A percentile compares a stretch with the other conserved stretches of the same genome.
Conservation (phyloP, 2,797 vertebrate genomes). For the Peromyscus aztecus region DNA sequence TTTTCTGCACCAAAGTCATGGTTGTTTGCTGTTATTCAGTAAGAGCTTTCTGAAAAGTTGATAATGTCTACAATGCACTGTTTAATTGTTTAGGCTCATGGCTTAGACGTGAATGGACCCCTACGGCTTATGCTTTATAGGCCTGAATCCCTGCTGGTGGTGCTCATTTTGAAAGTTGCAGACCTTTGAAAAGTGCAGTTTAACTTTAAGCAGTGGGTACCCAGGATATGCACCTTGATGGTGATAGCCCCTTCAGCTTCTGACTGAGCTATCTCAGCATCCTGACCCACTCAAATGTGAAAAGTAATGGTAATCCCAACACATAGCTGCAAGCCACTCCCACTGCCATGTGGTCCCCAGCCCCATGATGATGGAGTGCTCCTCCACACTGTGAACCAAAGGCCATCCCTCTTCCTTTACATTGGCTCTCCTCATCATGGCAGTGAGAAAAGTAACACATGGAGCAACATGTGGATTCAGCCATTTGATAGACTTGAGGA, state of each 20-base stretch:
- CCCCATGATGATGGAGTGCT: neutral
- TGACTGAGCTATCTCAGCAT: neutral
- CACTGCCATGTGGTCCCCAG: neutral
- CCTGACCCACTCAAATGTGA: no score
- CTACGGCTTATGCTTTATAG: neutral
- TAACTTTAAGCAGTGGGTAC: neutral
- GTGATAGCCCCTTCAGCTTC: neutral
- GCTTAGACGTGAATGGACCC: neutral
- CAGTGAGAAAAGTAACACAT: neutral
- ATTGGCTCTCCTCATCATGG: neutral
- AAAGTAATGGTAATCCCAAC: neutral
- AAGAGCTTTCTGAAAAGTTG: conserved; percentile 16
- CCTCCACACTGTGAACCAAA: neutral
- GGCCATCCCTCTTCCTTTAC: neutral
- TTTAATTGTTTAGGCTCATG: neutral
- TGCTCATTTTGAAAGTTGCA: neutral
- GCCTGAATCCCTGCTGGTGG: neutral
- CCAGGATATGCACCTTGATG: no score
- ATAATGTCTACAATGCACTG: neutral
- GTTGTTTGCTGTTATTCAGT: neutral
- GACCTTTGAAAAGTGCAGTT: no score
- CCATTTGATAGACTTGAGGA: neutral
- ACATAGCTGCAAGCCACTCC: no score
- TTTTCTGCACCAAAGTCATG: neutral
- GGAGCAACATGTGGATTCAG: neutral